Evolutionary conservation across 2,888 invertebrate species (phyloP).

Genomic region (Drosophila leonis): DNA sequence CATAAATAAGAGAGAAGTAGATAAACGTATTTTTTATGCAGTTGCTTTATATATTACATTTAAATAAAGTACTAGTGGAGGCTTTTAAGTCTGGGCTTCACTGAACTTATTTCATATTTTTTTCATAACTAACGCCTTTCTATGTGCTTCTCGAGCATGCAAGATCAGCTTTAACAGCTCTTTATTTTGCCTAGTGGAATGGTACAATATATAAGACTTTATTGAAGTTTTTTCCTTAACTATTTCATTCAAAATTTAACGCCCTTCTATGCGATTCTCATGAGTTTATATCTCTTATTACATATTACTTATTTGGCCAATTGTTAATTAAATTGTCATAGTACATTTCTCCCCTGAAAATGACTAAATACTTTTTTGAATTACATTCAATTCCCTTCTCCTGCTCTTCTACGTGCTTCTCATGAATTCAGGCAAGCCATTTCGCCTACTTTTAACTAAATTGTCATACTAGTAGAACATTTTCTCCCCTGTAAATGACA

Average conservation of each 20-base stretch:
- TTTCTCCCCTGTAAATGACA: no score
- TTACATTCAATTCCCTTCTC: no score
- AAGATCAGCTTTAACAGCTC: background rate
- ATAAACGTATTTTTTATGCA: background rate
- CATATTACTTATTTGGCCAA: no score
- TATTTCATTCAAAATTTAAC: background rate
- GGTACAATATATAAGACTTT: no score
- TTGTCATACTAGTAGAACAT: no score
- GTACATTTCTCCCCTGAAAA: background rate
- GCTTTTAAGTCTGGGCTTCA: background rate
- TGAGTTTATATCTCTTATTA: no score
- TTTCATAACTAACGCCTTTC: background rate
- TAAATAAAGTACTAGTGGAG: background rate
- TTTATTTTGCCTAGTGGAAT: background rate
- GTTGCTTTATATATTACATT: background rate
- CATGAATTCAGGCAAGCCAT: no score
- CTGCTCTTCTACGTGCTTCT: no score
- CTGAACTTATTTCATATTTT: background rate
- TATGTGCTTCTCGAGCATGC: background rate
- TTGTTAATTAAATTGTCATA: background rate
- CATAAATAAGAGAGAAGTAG: background rate
- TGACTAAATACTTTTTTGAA: no score
- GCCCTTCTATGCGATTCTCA: background rate
- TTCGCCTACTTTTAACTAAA: no score
- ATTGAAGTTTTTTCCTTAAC: rapidly evolving